Percentiles rank a stretch among this genome's conserved stretches.
phyloP scores from a whole-genome alignment of 2,797 vertebrate species.

The Orestias chungarensis region DNA sequence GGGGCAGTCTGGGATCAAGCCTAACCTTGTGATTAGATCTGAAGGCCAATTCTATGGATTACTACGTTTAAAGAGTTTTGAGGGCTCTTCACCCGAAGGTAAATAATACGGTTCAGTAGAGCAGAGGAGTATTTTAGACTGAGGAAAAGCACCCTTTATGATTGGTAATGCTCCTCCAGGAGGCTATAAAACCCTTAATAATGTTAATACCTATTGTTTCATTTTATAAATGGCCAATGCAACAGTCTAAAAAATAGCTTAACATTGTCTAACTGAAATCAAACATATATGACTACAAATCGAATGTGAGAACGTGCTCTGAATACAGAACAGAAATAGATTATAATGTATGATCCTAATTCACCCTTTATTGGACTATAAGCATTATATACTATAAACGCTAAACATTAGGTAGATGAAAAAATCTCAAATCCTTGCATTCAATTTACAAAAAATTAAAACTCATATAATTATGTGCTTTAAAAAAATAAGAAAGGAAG shows the following conservation, averaged over 20 bases:
- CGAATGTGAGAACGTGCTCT: conserved; percentile 5
- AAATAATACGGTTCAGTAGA: conserved; percentile 72
- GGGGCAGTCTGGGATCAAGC: conserved; percentile 41
- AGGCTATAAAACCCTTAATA: conserved; percentile 51
- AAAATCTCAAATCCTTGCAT: too few relatives aligned
- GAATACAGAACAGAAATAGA: not conserved
- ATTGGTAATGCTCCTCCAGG: conserved; percentile 46
- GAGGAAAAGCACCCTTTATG: conserved; percentile 57
- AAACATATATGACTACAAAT: conserved; percentile 24
- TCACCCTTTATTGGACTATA: not conserved
- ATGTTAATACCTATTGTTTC: conserved; percentile 46
- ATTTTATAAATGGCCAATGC: conserved; percentile 31
- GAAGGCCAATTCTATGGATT: conserved; percentile 56
- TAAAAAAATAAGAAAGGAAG: not conserved
- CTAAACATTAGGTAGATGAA: not conserved
- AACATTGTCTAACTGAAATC: conserved; percentile 30
- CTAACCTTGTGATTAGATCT: conserved; percentile 61
- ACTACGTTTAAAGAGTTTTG: conserved; percentile 56
- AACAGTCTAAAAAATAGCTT: conserved; percentile 16
- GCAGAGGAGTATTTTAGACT: conserved; percentile 56
- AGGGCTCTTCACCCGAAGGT: conserved; percentile 55
- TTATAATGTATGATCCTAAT: conserved; percentile 4
- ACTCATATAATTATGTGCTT: not conserved
- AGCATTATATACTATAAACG: not conserved
- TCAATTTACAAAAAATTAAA: not conserved